phyloP scores from a whole-genome alignment of 2,888 invertebrate genomes.

The Choreutis nemorana region DNA sequence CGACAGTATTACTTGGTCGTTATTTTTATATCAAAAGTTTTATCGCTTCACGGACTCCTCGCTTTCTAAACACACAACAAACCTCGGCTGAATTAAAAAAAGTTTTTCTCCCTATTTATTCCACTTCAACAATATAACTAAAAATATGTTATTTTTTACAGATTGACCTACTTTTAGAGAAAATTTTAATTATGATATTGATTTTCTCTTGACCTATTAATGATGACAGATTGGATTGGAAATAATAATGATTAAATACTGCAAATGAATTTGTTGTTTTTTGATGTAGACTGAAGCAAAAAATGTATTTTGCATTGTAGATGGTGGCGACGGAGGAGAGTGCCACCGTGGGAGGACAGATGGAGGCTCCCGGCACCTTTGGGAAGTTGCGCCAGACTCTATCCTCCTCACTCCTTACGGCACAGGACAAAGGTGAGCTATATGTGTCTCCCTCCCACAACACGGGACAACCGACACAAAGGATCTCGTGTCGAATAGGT shows the following conservation, averaged over 20 bases:
- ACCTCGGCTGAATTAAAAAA: too few species aligned
- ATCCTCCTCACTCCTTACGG: conserved; percentile 81
- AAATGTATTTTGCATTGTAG: conserved; percentile 41
- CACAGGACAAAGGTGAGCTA: conserved; percentile 87
- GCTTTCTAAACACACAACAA: too few species aligned
- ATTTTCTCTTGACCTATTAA: too few species aligned
- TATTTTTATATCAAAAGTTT: conserved; percentile 61
- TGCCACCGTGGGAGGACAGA: conserved; percentile 65
- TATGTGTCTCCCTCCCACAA: too few species aligned
- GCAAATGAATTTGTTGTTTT: conserved; percentile 2
- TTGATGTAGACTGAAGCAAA: conserved; percentile 1
- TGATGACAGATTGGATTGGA: too few species aligned
- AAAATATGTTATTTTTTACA: too few species aligned
- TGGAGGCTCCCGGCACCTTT: conserved; percentile 76
- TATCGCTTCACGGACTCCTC: conserved; percentile 32
- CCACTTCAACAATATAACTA: too few species aligned
- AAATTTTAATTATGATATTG: too few species aligned
- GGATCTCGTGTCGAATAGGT: too few species aligned
- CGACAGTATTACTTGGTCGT: conserved; percentile 57
- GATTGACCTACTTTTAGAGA: too few species aligned
- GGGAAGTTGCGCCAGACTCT: conserved; percentile 85
- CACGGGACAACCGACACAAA: too few species aligned
- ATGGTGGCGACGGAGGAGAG: conserved; percentile 86
- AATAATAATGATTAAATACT: background rate
- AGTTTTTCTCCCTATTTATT: too few species aligned